Conservation (phyloP, 2,797 vertebrate species). For the Aselliscus stoliczkanus region DNA sequence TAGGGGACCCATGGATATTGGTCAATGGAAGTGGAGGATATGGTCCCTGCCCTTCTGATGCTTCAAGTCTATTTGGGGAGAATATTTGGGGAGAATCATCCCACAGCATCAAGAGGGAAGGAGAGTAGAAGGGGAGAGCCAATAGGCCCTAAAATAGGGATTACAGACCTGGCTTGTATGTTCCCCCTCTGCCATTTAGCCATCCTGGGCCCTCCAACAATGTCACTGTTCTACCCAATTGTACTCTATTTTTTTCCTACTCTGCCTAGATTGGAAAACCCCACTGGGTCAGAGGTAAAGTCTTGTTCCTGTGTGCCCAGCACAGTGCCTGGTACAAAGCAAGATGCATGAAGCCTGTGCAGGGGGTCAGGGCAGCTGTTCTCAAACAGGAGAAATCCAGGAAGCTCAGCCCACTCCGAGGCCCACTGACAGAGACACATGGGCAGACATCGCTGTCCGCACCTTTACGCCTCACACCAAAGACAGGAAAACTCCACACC, state of each 20-base stretch:
- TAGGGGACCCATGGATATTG: background rate
- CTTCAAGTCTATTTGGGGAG: background rate
- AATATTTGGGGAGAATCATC: background rate
- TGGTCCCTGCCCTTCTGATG: background rate
- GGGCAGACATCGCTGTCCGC: background rate
- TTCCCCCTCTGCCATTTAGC: background rate
- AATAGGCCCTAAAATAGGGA: background rate
- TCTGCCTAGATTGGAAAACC: background rate
- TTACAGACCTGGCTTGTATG: background rate
- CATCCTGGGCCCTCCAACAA: background rate
- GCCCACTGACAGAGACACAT: fast-evolving
- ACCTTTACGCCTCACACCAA: background rate
- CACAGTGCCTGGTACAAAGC: background rate
- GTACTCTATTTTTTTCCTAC: background rate
- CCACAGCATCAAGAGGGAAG: background rate
- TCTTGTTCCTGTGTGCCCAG: background rate
- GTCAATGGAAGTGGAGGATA: background rate
- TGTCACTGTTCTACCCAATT: background rate
- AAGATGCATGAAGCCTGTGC: background rate
- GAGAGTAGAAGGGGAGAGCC: background rate
- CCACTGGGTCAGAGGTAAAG: background rate
- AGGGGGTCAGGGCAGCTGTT: background rate
- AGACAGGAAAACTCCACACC: background rate
- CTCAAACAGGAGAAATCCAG: background rate
- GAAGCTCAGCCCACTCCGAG: background rate